A percentile compares a stretch with the other conserved stretches of the same genome.
phyloP scores from a whole-genome alignment of 1,140 invertebrate genomes.

The Papilio machaon region DNA sequence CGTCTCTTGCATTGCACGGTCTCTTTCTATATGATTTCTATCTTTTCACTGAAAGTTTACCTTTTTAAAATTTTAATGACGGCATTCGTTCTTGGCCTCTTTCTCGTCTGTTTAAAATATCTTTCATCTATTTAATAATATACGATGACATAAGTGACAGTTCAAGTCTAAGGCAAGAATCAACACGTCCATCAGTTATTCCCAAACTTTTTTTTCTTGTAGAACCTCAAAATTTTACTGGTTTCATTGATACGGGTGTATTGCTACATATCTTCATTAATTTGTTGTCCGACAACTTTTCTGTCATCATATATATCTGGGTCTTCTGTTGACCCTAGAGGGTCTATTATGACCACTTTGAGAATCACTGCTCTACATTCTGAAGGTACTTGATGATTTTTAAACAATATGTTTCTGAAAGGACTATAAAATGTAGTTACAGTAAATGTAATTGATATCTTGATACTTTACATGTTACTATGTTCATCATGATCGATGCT shows the following conservation, averaged over 20 bases:
- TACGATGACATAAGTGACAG: neutral
- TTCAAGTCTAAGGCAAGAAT: neutral
- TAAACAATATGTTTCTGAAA: too few relatives aligned
- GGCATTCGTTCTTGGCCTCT: neutral
- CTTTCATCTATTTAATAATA: neutral
- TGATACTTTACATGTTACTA: neutral
- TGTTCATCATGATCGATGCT: conserved; percentile 25
- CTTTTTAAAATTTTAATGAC: neutral
- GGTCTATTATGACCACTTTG: too few relatives aligned
- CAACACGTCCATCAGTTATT: neutral
- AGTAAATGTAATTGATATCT: neutral
- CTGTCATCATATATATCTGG: too few relatives aligned
- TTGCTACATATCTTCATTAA: too few relatives aligned
- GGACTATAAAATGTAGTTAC: too few relatives aligned
- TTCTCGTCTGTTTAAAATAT: neutral
- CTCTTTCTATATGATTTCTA: neutral
- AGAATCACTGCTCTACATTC: too few relatives aligned
- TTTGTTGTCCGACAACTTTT: too few relatives aligned
- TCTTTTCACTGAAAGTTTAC: neutral
- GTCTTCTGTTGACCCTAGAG: too few relatives aligned
- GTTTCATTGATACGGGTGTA: too few relatives aligned
- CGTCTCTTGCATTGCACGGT: neutral
- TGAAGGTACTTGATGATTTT: too few relatives aligned
- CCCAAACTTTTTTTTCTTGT: neutral
- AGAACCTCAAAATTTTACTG: too few relatives aligned